Conservation (phyloP, 2,888 invertebrate genomes). For the Hypomecis punctinalis region DNA sequence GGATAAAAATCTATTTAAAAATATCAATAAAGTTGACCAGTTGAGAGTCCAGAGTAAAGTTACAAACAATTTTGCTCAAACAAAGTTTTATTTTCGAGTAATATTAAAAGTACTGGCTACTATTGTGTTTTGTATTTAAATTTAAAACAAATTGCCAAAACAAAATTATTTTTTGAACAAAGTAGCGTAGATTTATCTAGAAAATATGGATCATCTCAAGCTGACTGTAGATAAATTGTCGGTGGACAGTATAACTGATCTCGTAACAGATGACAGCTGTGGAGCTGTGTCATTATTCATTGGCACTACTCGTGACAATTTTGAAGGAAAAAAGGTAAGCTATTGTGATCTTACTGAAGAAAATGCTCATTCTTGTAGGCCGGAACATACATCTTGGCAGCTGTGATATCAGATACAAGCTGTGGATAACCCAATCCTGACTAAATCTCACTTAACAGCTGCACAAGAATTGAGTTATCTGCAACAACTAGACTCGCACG, state of each 20-base stretch:
- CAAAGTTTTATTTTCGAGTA: not conserved
- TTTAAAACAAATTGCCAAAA: not conserved
- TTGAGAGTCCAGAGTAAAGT: slow-evolving; percentile 4
- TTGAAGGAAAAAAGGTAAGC: slow-evolving; percentile 90
- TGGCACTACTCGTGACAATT: slow-evolving; percentile 94
- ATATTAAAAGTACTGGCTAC: not conserved
- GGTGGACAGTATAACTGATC: slow-evolving; percentile 87
- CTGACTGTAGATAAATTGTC: slow-evolving; percentile 88
- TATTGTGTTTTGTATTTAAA: not conserved
- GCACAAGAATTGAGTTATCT: no score
- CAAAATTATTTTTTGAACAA: not conserved
- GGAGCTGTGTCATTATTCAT: slow-evolving; percentile 96
- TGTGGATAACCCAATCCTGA: no score
- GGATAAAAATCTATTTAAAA: slow-evolving; percentile 75
- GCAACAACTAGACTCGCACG: no score
- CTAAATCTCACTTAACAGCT: no score
- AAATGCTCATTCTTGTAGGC: not conserved
- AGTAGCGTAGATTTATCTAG: slow-evolving; percentile 15
- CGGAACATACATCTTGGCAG: no score
- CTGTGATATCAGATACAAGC: no score
- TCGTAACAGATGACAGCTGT: slow-evolving; percentile 89
- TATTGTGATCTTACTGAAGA: slow-evolving; percentile 8
- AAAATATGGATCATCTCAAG: slow-evolving; percentile 88
- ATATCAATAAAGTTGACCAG: not conserved
- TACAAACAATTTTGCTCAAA: not conserved